Percentiles rank a stretch among this genome's conserved stretches.
Evolutionary conservation across 1,140 invertebrate species (phyloP).

Genomic region (Pentalonia nigronervosa): DNA sequence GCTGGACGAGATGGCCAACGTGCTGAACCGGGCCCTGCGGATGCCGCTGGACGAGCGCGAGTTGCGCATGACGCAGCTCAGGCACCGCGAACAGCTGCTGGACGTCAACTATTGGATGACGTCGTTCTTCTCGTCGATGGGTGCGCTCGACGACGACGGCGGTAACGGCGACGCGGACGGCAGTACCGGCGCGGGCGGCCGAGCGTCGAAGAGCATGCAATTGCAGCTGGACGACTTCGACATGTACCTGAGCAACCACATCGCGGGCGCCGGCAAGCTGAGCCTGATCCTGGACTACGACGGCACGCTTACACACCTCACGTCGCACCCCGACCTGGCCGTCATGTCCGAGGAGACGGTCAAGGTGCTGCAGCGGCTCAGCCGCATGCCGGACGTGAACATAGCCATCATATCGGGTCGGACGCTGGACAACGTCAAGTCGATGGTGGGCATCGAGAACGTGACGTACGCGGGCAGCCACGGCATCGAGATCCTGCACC

Average conservation of each 20-base stretch:
- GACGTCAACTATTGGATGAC: slow-evolving; percentile 91
- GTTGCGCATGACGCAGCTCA: slow-evolving; percentile 84
- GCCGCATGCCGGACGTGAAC: slow-evolving; percentile 87
- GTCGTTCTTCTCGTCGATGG: slow-evolving; percentile 85
- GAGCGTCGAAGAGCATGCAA: slow-evolving; percentile 81
- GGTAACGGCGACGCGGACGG: slow-evolving; percentile 72
- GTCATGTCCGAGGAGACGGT: slow-evolving; percentile 84
- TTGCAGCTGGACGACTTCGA: slow-evolving; percentile 88
- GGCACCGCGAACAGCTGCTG: slow-evolving; percentile 79
- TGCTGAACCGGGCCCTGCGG: slow-evolving; percentile 83
- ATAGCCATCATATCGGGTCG: slow-evolving; percentile 88
- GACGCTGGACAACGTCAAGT: slow-evolving; percentile 86
- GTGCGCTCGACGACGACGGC: slow-evolving; percentile 75
- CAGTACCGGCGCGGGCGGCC: slow-evolving; percentile 76
- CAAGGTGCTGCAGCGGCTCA: slow-evolving; percentile 80
- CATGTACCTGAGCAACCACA: slow-evolving; percentile 80
- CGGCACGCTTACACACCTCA: slow-evolving; percentile 86
- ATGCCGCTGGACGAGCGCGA: slow-evolving; percentile 90
- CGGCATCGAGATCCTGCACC: slow-evolving; percentile 87
- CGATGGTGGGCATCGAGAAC: slow-evolving; percentile 88
- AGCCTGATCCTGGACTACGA: slow-evolving; percentile 88
- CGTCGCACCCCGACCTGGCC: slow-evolving; percentile 87
- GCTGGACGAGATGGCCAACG: slow-evolving; percentile 84
- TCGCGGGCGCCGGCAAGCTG: slow-evolving; percentile 71
- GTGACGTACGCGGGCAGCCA: slow-evolving; percentile 92